Evolutionary conservation across 2,888 invertebrate genomes (phyloP), one percentile per base, ranked within the genome.

Genomic region (Drosophila fulvimacula): DNA sequence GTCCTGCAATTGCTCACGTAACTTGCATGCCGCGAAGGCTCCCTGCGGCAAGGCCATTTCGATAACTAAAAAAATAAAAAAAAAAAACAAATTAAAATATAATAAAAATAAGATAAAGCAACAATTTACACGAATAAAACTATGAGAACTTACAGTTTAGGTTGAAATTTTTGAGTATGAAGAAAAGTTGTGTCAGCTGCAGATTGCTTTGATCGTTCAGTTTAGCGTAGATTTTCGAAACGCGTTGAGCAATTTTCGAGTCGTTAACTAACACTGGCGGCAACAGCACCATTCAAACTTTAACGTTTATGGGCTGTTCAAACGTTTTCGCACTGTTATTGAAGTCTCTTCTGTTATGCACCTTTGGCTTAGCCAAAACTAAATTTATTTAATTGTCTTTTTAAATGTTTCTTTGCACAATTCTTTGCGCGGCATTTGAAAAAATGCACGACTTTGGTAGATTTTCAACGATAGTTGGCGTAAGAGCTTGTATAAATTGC

Each of bases 41-140:
- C 95, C 95, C 79, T 96, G 96, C 0, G 96, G 96, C 76, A 96
- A 94, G n/a, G 96, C 94, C 96, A 96, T 96, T 53, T 85, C 70
- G n/a, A 46, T 17, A 53, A 70, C 85, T 89, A 24, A 36, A 21
- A 34, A 15, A 3, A 2, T 10, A 21, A n/a, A 2, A 10, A n/a
- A 10, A 53, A 30, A 32, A 9, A 24, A 1, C 13, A 10, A 10
- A 5, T 32, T 30, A 13, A 17, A 24, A 15, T 11, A 11, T 11
- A 27, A 44, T 24, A 9, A n/a, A 9, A 30, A 30, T 5, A 7
- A 30, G 6, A 27, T 27, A 0, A 15, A 44, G 2, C 5, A 19
- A 4, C 5, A 19, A 32, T 41, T 19, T 41, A 17, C 5, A 10
- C 3, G 5, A 36, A n/a, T 13, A 13, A 17, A 27, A 5, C 19